Evolutionary conservation across 2,113 vertebrate genomes (phyloP), one percentile per base, ranked within the genome.

Genomic region (Pygoscelis antarcticus): DNA sequence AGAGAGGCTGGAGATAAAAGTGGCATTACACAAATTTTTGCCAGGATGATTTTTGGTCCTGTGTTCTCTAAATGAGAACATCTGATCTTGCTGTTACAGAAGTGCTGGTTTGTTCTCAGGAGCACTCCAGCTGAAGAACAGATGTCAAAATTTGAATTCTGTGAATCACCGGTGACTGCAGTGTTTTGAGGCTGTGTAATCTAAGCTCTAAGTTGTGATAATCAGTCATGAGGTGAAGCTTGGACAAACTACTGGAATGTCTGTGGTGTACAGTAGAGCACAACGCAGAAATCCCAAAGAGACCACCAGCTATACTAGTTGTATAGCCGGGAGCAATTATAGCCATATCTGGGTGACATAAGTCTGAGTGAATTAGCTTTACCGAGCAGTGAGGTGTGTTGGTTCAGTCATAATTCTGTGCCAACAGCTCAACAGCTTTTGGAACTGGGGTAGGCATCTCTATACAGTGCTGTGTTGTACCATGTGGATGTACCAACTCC

Each of bases 141-240:
- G 65, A 91, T 95, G 78, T 95, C 81, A 85, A 36, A 87, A 71
- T 60, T 74, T 81, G 64, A 87, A 29, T 87, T 90, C 42, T 66
- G 36, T 87, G 90, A 60, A 36, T 89, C 65, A 49, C 34, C 26
- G 55, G 19, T 66, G 77, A 66, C 87, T 81, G 51, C 64, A 68
- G 40, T 27, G 17, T 87, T 93, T 87, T 61, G 23, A 57, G 69
- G 42, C 60, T 79, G 47, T 61, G n/a, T 69, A 71, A 84, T 78
- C n/a, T 84, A 64, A 89, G 65, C 55, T 82, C 23, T 47, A 42
- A 69, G 2, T 71, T 82, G 40, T 83, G 83, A 69, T 65, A 80
- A 69, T 75, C 61, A 82, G 70, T 89, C 83, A 65, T 23, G 29
- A 93, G 76, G 61, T 71, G 74, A 82, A 85, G 47, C 29, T 58